phyloP scores from a whole-genome alignment of 2,113 vertebrate species.

The Amblyopsis rosae region DNA sequence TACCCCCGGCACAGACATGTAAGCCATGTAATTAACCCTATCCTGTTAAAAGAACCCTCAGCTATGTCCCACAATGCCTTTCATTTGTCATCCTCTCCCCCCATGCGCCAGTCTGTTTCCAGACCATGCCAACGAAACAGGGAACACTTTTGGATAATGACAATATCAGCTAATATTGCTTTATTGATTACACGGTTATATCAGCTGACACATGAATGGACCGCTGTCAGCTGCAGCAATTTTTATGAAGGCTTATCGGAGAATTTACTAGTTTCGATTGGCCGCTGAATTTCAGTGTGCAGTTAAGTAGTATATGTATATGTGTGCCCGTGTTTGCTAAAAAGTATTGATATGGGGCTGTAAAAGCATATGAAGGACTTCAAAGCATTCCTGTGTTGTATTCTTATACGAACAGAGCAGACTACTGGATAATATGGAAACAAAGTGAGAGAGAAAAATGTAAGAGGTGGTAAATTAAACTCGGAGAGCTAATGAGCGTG shows the following conservation, averaged over 20 bases:
- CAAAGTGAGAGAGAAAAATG: neutral
- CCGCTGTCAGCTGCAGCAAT: constrained; percentile 30
- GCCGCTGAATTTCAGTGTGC: neutral
- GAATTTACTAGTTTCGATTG: constrained; percentile 42
- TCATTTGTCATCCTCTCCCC: constrained; percentile 11
- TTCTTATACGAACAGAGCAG: constrained; percentile 13
- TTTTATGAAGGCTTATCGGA: constrained; percentile 21
- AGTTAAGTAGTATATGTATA: neutral
- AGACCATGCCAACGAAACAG: constrained; percentile 23
- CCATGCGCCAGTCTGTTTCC: neutral
- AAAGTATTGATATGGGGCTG: constrained; percentile 17
- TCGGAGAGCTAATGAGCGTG: constrained; percentile 47
- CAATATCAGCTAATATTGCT: neutral
- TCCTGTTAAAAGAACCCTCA: constrained; percentile 30
- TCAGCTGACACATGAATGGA: constrained; percentile 41
- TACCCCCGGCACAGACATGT: constrained; percentile 17
- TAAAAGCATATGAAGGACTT: constrained; percentile 33
- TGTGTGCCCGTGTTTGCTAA: constrained; percentile 14
- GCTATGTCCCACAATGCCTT: constrained; percentile 31
- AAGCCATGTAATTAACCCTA: constrained; percentile 52
- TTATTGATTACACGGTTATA: constrained; percentile 18
- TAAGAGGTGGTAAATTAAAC: constrained; percentile 49
- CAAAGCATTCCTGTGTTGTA: constrained; percentile 35
- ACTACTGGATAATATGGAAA: constrained; percentile 28
- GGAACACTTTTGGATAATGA: constrained; percentile 13